Evolutionary conservation across 2,888 invertebrate species (phyloP).

Genomic region (Galerucella calmariensis): DNA sequence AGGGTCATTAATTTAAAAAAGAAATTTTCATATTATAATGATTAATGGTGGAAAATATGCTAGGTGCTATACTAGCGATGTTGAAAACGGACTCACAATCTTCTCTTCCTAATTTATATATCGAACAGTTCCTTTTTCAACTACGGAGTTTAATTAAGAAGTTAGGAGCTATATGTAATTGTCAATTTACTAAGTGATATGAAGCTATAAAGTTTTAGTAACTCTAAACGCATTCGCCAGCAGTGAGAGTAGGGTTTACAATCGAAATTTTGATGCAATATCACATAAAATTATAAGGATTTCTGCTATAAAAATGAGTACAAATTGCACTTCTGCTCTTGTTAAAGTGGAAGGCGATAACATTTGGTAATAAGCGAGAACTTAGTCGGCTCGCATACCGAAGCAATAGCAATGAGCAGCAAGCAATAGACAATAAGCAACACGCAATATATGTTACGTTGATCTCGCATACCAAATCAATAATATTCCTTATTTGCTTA

Average conservation of each 20-base stretch:
- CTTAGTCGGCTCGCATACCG: too few species aligned
- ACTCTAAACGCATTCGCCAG: slow-evolving; percentile 1
- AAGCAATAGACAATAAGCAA: too few species aligned
- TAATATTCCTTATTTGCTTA: too few species aligned
- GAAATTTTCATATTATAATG: slow-evolving; percentile 43
- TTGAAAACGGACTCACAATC: slow-evolving; percentile 30
- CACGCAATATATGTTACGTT: too few species aligned
- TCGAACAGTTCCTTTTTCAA: neutral
- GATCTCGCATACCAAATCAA: too few species aligned
- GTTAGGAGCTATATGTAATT: neutral
- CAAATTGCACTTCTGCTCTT: neutral
- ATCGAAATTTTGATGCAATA: neutral
- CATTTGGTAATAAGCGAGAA: too few species aligned
- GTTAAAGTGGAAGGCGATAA: neutral
- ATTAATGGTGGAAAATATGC: slow-evolving; percentile 39
- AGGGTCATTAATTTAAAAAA: slow-evolving; percentile 41
- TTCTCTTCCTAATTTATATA: slow-evolving; percentile 27
- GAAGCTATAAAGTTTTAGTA: neutral
- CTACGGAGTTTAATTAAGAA: neutral
- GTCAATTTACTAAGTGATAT: neutral
- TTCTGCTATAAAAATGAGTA: neutral
- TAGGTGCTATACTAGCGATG: slow-evolving; percentile 18
- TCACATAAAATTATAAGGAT: neutral
- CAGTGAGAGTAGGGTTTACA: neutral
- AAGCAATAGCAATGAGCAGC: too few species aligned